Base-by-base conservation (phyloP, 2,888 invertebrate genomes). In the Pollenia griseotomentosa region DNA sequence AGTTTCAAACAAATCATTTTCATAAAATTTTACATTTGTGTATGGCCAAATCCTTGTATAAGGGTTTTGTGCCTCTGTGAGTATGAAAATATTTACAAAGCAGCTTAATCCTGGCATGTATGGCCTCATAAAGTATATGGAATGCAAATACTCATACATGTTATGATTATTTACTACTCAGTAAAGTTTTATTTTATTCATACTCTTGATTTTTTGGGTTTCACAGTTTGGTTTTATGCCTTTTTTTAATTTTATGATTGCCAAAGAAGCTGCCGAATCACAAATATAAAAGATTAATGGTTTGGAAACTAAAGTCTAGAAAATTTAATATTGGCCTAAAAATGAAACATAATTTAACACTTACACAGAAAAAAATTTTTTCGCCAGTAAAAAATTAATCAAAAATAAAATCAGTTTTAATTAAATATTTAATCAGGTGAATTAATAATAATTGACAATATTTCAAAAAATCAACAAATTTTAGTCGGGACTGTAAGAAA, bases 251-350 rank as follows among this genome's bases (percentile, higher is more conserved):
- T 78, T 73, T 68, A 66, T 55, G 79, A 61, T 46, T 68, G 44
- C 33, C 59, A 73, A 73, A 48, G 33, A 57, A 59, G 40, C 57
- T 68, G 78, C 59, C 51, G 68, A 2, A 68, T 46, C 40, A 59
- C 2, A 44, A 71, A 12, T 46, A 46, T 55, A 74, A 83, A 83
- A 79, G 70, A 86, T 83, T 83, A 83, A 86, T 86, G 83, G 63
- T 74, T 79, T 75, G 86, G 79, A 86, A 83, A 86, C 79, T 83
- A 83, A 71, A 80, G 57, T 70, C 63, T 70, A 79, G 70, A 86
- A 75, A 83, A 70, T 83, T 83, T 79, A 86, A 86, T 83, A 86
- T 86, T 86, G 83, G 86, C 74, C 86, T 70, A 83, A 70, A 75
- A 63, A 70, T 14, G 19, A 55, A 78, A 59, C 40, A 16, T 16